phyloP scores from a whole-genome alignment of 2,888 invertebrate species.

The Laothoe populi region DNA sequence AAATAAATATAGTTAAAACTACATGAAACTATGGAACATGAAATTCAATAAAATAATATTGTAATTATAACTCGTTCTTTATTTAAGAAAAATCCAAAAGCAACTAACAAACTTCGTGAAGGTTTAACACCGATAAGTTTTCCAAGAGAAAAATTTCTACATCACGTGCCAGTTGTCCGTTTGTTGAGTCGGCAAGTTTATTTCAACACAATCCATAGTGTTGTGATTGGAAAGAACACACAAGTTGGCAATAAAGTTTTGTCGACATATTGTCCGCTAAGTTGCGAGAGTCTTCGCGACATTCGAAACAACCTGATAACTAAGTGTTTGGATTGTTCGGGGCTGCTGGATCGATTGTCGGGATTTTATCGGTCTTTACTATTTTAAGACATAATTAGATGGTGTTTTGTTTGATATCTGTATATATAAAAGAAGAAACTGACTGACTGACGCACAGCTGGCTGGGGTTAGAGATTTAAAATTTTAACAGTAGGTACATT shows the following conservation, averaged over 20 bases:
- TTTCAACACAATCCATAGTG: not conserved
- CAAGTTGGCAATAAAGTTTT: conserved; percentile 2
- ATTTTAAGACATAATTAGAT: too few relatives aligned
- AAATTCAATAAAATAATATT: too few relatives aligned
- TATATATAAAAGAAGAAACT: too few relatives aligned
- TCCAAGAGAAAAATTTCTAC: conserved; percentile 1
- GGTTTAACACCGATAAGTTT: not conserved
- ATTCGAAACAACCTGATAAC: conserved; percentile 9
- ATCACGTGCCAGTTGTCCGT: conserved; percentile 4
- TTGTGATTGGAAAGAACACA: conserved; percentile 22
- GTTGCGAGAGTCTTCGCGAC: conserved; percentile 2
- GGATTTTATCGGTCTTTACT: not conserved
- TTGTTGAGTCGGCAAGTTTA: conserved; percentile 2
- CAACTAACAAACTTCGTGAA: not conserved
- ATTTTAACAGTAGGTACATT: too few relatives aligned
- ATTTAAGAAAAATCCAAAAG: not conserved
- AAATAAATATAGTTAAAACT: too few relatives aligned
- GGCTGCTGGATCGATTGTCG: not conserved
- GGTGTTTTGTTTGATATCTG: too few relatives aligned
- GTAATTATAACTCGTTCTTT: not conserved
- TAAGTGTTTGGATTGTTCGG: not conserved
- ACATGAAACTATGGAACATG: too few relatives aligned
- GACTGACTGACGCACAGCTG: too few relatives aligned
- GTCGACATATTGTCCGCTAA: conserved; percentile 1
- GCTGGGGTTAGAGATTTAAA: too few relatives aligned